Base-by-base conservation (phyloP, 1,140 invertebrate species). In the Cheumatopsyche charites region DNA sequence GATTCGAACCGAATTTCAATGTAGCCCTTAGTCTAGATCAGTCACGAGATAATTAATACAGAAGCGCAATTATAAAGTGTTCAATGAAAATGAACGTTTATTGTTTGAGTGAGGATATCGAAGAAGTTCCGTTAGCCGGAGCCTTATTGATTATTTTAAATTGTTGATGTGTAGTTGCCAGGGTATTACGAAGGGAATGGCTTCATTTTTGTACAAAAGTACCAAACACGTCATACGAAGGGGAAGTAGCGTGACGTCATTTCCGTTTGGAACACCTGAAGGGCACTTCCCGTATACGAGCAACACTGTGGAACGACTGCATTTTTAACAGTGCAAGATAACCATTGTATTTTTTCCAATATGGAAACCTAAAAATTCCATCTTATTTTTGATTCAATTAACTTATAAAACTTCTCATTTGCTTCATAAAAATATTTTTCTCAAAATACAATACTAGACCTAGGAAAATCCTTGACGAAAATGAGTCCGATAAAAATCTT, bases 261-360 rank as follows among this genome's bases (percentile, higher is more conserved):
- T 69, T 73, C 72, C 72, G 17, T 66, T 29, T n/a, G 72, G 63
- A 73, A 21, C 72, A 73, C 72, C 72, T 73, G 72, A 73, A 73
- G 72, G 72, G 72, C 72, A 73, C 17, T 15, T 68, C 66, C 67
- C 9, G 66, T 63, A 19, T 55, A 15, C 5, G 23, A 25, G 4
- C 42, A 67, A 5, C 67, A n/a, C 15, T n/a, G 25, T 52, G 52
- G 36, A 70, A 70, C 67, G 17, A 45, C 6, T 62, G 66, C 47
- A 62, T 45, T 47, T 12, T 36, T 36, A 15, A 4, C 29, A 36
- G 29, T 36, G 9, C 3, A 36, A 36, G 29, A 36, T 36, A 36
- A 36, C 9, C 3, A 36, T 36, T 36, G 9, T 9, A 36, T 4
- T 36, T 36, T 3, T 36, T 36, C 9, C 29, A 36, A 36, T 4